Evolutionary conservation across 2,113 vertebrate species (phyloP).

Genomic region (Spea multiplicata): DNA sequence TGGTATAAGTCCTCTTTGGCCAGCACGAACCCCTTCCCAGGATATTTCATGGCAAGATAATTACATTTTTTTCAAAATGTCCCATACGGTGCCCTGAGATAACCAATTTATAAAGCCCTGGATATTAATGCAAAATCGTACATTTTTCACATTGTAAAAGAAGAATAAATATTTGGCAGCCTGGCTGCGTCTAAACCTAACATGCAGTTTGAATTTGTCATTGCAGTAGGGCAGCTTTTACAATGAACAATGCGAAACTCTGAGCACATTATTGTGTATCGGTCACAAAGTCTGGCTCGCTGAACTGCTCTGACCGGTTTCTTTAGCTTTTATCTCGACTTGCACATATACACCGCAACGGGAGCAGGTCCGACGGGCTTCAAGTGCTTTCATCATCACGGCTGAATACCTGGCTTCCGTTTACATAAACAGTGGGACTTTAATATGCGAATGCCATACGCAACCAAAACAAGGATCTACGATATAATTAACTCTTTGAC

Average conservation of each 20-base stretch:
- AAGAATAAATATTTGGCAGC: too few species aligned
- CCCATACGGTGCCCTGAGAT: too few species aligned
- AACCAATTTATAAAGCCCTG: too few species aligned
- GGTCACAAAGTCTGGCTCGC: not conserved
- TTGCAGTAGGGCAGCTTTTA: not conserved
- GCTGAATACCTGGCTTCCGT: not conserved
- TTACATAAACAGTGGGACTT: not conserved
- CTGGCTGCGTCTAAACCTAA: too few species aligned
- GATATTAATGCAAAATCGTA: too few species aligned
- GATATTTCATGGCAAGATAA: too few species aligned
- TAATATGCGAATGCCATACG: not conserved
- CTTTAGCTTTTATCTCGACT: not conserved
- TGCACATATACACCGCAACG: not conserved
- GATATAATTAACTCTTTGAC: too few species aligned
- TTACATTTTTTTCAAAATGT: too few species aligned
- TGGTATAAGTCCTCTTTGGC: too few species aligned
- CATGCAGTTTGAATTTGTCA: not conserved
- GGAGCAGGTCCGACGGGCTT: constrained; percentile 13
- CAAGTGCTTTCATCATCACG: not conserved
- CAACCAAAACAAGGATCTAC: too few species aligned
- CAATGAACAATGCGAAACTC: constrained; percentile 28
- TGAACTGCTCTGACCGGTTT: constrained; percentile 22
- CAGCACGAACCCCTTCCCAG: too few species aligned
- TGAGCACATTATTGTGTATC: constrained; percentile 2
- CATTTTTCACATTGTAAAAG: too few species aligned